Evolutionary conservation across 2,888 invertebrate genomes (phyloP).

Genomic region (Drosophila ustulata): DNA sequence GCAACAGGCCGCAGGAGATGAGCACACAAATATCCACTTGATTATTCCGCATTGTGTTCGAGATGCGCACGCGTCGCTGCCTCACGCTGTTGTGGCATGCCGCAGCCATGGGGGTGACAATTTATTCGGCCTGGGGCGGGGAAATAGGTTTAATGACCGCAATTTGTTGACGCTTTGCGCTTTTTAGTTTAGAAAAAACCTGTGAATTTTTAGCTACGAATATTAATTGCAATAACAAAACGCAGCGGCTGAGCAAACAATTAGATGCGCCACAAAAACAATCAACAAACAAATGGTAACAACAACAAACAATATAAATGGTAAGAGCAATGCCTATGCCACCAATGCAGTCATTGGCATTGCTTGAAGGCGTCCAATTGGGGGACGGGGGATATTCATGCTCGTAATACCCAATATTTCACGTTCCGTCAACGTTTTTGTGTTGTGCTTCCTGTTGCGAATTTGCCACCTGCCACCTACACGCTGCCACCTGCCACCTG

Average conservation of each 20-base stretch:
- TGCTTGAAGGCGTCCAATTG: not conserved
- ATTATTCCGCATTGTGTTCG: constrained; percentile 13
- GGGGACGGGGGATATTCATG: not conserved
- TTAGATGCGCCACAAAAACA: constrained; percentile 74
- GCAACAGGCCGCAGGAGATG: constrained; percentile 15
- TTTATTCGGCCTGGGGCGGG: constrained; percentile 70
- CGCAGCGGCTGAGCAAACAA: constrained; percentile 56
- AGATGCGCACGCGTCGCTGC: constrained; percentile 51
- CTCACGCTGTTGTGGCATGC: constrained; percentile 63
- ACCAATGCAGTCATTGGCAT: constrained; percentile 50
- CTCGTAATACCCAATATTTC: constrained; percentile 34
- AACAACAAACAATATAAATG: constrained; percentile 5
- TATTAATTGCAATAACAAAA: constrained; percentile 78
- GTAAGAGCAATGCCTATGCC: constrained; percentile 14
- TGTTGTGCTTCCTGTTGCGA: constrained; percentile 71
- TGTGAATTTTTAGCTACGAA: constrained; percentile 51
- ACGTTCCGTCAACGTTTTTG: constrained; percentile 42
- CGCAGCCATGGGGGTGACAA: constrained; percentile 54
- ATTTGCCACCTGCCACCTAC: constrained; percentile 57
- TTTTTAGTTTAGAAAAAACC: constrained; percentile 57
- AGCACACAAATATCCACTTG: constrained; percentile 16
- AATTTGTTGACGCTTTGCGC: constrained; percentile 68
- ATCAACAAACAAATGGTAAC: constrained; percentile 22
- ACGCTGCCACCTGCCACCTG: constrained; percentile 40
- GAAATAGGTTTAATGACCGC: constrained; percentile 82